These are phyloP conservation scores for Drosophila rellima DNA, from an alignment of 2,888 invertebrate species.

Conservation along the genomic window DNA sequence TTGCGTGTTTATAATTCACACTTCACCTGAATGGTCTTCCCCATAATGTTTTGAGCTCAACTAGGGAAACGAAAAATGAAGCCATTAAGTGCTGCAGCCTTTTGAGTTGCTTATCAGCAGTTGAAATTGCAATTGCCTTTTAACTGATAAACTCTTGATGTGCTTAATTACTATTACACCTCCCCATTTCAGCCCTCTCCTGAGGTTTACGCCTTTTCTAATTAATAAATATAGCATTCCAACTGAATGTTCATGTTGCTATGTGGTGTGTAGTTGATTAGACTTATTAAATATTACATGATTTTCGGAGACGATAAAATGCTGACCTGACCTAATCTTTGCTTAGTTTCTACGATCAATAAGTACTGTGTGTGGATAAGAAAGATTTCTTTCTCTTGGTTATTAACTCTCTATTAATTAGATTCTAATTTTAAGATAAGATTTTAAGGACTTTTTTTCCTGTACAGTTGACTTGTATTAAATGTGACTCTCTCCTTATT, in stretches of 20 bases:
- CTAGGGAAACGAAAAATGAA: slow-evolving; percentile 49
- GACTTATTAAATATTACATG: background rate
- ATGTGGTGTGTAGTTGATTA: too few relatives aligned
- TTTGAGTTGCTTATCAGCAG: slow-evolving; percentile 54
- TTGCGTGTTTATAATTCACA: slow-evolving; percentile 80
- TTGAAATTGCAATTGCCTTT: slow-evolving; percentile 33
- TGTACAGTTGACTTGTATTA: background rate
- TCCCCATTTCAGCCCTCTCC: background rate
- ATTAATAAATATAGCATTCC: slow-evolving; percentile 12
- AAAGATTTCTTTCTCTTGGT: too few relatives aligned
- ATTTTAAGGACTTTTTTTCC: too few relatives aligned
- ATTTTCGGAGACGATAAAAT: background rate
- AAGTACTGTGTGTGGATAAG: too few relatives aligned
- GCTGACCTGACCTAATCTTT: background rate
- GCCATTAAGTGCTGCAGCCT: slow-evolving; percentile 57
- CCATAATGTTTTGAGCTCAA: slow-evolving; percentile 30
- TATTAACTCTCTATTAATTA: too few relatives aligned
- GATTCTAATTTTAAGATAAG: too few relatives aligned
- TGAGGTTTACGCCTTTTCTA: background rate
- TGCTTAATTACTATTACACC: slow-evolving; percentile 13
- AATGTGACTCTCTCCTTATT: background rate
- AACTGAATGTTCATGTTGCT: background rate
- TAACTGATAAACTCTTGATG: slow-evolving; percentile 21
- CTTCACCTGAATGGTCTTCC: slow-evolving; percentile 62
- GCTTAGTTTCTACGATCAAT: background rate